Conservation (phyloP, 1,140 invertebrate genomes). For the Coelopa frigida region DNA sequence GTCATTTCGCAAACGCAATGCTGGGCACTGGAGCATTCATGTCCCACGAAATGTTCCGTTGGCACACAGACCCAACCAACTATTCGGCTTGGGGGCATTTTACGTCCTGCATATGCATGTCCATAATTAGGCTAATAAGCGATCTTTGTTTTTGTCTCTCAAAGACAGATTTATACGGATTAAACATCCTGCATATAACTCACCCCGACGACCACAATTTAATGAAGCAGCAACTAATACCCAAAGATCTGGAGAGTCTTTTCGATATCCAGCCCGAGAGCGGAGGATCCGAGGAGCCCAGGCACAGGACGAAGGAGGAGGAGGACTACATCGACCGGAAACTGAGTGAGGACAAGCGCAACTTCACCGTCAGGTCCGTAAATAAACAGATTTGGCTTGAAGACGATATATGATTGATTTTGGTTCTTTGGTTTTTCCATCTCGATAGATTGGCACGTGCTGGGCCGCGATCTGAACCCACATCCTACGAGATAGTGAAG, state of each 20-base stretch:
- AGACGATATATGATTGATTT: background rate
- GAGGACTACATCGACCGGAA: constrained; percentile 40
- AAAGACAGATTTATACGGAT: constrained; percentile 77
- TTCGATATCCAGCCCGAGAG: constrained; percentile 37
- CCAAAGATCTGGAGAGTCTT: constrained; percentile 46
- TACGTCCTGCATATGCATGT: too few relatives aligned
- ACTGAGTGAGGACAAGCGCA: constrained; percentile 38
- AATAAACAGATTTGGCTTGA: background rate
- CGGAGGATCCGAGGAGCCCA: constrained; percentile 36
- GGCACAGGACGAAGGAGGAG: constrained; percentile 38
- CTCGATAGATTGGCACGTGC: constrained; percentile 53
- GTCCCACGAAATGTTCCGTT: too few relatives aligned
- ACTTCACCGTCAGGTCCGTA: constrained; percentile 46
- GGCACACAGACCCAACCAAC: too few relatives aligned
- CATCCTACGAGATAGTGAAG: constrained; percentile 59
- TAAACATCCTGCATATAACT: constrained; percentile 70
- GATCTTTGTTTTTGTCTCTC: constrained; percentile 30
- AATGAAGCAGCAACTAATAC: constrained; percentile 60
- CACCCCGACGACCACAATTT: constrained; percentile 68
- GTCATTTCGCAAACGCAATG: too few relatives aligned
- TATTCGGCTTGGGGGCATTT: too few relatives aligned
- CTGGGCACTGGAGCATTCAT: too few relatives aligned
- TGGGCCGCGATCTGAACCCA: constrained; percentile 56
- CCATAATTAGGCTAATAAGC: too few relatives aligned
- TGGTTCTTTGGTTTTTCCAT: background rate